These are phyloP conservation scores for Procambarus virginalis DNA, from an alignment of 1,140 invertebrate genomes.

Conservation along the genomic window DNA sequence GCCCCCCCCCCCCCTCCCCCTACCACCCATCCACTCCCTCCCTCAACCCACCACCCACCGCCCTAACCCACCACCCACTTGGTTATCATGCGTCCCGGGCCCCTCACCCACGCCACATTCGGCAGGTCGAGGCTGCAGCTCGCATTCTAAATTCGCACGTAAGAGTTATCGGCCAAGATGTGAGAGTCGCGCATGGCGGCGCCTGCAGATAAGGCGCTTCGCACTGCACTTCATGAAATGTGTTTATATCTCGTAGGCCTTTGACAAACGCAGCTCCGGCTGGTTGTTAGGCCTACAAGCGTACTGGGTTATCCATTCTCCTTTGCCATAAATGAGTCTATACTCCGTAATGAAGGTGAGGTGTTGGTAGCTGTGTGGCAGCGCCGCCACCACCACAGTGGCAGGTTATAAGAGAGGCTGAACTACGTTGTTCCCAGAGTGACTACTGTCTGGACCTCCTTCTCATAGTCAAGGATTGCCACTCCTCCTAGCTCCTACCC, in stretches of 20 bases:
- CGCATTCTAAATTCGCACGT: constrained; percentile 10
- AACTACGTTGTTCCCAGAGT: too few relatives aligned
- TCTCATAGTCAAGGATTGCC: too few relatives aligned
- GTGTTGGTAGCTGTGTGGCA: too few relatives aligned
- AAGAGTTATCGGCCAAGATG: neutral
- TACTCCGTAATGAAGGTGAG: too few relatives aligned
- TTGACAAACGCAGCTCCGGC: constrained; percentile 3
- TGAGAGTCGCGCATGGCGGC: neutral
- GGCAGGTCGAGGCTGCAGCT: neutral
- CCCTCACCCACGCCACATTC: neutral
- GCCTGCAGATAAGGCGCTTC: neutral
- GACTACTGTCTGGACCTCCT: too few relatives aligned
- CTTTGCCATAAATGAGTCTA: neutral
- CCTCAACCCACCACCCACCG: neutral
- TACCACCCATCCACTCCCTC: neutral
- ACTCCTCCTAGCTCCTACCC: too few relatives aligned
- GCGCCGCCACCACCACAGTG: too few relatives aligned
- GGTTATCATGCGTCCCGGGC: neutral
- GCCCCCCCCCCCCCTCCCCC: neutral
- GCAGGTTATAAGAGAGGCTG: too few relatives aligned
- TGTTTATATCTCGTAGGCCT: constrained; percentile 27
- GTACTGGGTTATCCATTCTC: neutral
- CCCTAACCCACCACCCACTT: neutral
- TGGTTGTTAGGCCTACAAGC: neutral
- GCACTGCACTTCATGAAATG: neutral